phyloP scores from a whole-genome alignment of 2,797 vertebrate genomes.

The Chloroceryle inda region DNA sequence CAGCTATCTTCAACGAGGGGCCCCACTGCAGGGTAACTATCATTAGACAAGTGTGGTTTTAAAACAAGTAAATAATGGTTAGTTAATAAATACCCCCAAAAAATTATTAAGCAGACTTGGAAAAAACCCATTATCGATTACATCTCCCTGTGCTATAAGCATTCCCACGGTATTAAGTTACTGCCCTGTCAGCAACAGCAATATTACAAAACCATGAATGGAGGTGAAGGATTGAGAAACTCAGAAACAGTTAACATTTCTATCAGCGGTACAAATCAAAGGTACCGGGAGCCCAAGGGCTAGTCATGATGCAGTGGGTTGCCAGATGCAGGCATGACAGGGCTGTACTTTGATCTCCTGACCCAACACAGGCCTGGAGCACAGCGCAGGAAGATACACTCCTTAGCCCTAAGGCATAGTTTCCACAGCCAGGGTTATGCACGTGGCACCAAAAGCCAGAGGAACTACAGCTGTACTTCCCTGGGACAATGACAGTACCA shows the following conservation, averaged over 20 bases:
- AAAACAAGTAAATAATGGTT: neutral
- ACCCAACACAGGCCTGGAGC: fast-evolving
- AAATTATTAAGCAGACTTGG: neutral
- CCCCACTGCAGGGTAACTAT: fast-evolving
- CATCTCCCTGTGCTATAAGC: neutral
- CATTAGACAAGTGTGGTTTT: neutral
- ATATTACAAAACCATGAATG: neutral
- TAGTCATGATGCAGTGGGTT: neutral
- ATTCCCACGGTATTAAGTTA: neutral
- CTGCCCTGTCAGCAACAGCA: neutral
- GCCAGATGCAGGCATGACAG: neutral
- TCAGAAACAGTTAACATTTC: neutral
- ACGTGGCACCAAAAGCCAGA: neutral
- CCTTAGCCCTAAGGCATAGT: neutral
- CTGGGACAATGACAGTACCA: fast-evolving
- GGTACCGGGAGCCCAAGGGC: neutral
- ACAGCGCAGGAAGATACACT: neutral
- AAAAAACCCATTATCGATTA: neutral
- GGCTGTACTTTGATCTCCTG: neutral
- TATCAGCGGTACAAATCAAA: neutral
- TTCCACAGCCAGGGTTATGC: fast-evolving
- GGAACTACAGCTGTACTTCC: neutral
- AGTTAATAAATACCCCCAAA: neutral
- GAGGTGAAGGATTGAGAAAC: neutral
- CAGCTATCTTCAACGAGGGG: neutral